phyloP scores from a whole-genome alignment of 2,797 vertebrate genomes.

The Xiphophorus birchmanni region DNA sequence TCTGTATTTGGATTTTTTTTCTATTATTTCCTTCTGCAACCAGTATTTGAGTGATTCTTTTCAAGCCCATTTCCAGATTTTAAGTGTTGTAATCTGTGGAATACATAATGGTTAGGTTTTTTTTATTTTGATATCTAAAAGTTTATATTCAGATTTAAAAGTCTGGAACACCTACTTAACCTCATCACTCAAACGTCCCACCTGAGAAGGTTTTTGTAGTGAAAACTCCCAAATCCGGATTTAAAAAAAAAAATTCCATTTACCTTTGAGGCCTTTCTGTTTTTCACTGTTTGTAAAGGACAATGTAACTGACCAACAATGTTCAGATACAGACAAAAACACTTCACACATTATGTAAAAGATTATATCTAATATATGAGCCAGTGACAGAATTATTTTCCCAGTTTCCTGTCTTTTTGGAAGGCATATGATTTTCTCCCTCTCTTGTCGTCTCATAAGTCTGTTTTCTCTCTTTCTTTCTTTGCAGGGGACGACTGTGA shows the following conservation, averaged over 20 bases:
- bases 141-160: not conserved
- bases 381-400: not conserved
- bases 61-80: not conserved
- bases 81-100: not conserved
- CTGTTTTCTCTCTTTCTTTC: not conserved
- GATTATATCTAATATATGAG: not conserved
- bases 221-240: not conserved
- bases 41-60: not conserved
- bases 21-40: not conserved
- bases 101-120: not conserved
- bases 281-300: not conserved
- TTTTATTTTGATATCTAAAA: not conserved
- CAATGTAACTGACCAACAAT: not conserved
- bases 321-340: not conserved
- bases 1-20: not conserved
- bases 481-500: constrained; percentile 78
- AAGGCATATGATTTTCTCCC: not conserved
- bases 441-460: not conserved
- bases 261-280: not conserved
- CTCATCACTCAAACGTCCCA: not conserved
- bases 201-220: not conserved
- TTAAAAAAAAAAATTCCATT: not conserved
- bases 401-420: not conserved
- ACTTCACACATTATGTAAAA: not conserved
- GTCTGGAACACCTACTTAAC: not conserved